phyloP scores from a whole-genome alignment of 2,888 invertebrate genomes.

The Argynnis bischoffii region DNA sequence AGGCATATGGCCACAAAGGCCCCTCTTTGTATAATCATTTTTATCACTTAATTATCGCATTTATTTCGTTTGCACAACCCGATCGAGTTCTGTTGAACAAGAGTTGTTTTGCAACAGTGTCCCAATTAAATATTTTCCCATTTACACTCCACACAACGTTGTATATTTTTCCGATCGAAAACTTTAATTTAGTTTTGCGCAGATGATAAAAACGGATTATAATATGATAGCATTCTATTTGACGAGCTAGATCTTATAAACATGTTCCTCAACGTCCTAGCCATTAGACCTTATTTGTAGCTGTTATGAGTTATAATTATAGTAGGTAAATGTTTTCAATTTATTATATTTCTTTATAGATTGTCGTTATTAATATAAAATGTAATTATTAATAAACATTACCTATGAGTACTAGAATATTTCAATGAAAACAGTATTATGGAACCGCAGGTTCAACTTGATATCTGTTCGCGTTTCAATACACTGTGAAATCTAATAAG shows the following conservation, averaged over 20 bases:
- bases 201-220: neutral
- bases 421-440: neutral
- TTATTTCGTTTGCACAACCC: conserved; percentile 40
- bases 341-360: too few relatives aligned
- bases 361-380: too few relatives aligned
- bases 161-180: conserved; percentile 14
- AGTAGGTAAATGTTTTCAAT: too few relatives aligned
- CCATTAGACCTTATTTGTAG: too few relatives aligned
- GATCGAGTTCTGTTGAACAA: conserved; percentile 28
- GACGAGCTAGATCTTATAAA: too few relatives aligned
- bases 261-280: too few relatives aligned
- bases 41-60: conserved; percentile 43
- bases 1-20: conserved; percentile 56
- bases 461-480: too few relatives aligned
- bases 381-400: too few relatives aligned
- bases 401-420: too few relatives aligned
- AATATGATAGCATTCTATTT: too few relatives aligned
- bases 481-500: too few relatives aligned
- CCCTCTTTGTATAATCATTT: conserved; percentile 59
- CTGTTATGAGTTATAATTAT: too few relatives aligned
- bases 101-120: conserved; percentile 34
- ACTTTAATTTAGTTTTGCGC: neutral
- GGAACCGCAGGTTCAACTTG: neutral
- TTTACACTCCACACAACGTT: conserved; percentile 36
- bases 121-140: conserved; percentile 31